Evolutionary conservation across 2,113 vertebrate species (phyloP).

Genomic region (Corvus cornix): DNA sequence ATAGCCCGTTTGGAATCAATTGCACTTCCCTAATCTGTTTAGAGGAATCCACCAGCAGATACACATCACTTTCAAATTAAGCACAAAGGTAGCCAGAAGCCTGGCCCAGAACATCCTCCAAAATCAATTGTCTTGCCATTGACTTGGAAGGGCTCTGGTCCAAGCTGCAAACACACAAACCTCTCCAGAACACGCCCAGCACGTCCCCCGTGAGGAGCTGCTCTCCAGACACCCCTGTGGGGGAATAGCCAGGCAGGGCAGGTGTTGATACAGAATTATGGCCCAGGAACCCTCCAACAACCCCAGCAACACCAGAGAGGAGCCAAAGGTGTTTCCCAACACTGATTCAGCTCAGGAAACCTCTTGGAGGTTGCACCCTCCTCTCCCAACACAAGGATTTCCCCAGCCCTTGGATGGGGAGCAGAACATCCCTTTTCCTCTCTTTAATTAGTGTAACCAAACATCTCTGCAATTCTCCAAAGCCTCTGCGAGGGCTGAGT

Average conservation of each 20-base stretch:
- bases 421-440: background rate
- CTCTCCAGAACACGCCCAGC: background rate
- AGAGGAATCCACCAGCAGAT: background rate
- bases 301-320: fast-evolving
- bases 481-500: background rate
- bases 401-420: background rate
- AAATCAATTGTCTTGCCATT: background rate
- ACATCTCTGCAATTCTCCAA: fast-evolving
- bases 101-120: background rate
- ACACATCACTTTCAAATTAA: background rate
- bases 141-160: background rate
- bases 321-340: background rate
- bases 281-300: background rate
- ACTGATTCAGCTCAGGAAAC: background rate
- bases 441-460: fast-evolving
- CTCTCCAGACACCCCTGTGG: background rate
- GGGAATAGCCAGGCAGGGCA: background rate
- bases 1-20: background rate
- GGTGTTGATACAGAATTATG: fast-evolving
- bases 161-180: background rate
- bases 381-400: background rate
- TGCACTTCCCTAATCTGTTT: constrained; percentile 11
- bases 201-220: background rate
- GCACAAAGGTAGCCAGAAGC: background rate
- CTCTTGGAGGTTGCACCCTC: background rate